Evolutionary conservation across 53 echinoderm and acorn worm genomes (phyloP).

Genomic region (Stichopus horrens): DNA sequence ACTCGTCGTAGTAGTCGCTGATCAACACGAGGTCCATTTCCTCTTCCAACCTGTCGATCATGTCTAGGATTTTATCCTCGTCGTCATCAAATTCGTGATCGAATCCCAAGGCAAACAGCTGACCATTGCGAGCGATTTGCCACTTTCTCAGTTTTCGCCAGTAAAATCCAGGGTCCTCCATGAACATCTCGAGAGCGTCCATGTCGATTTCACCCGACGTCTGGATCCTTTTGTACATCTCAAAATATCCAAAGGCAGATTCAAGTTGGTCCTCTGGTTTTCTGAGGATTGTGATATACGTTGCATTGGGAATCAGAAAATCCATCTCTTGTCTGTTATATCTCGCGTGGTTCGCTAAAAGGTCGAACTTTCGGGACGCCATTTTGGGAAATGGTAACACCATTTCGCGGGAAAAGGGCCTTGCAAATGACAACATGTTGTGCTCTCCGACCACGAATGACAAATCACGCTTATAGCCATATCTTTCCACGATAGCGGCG

Average conservation of each 20-base stretch:
- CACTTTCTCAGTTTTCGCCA: slow-evolving; percentile 28
- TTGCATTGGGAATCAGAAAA: slow-evolving; percentile 58
- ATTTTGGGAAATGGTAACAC: slow-evolving; percentile 12
- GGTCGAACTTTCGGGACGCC: not conserved
- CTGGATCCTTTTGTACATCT: slow-evolving; percentile 49
- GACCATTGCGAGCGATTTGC: slow-evolving; percentile 62
- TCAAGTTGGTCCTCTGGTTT: slow-evolving; percentile 64
- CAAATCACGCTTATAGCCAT: slow-evolving; percentile 21
- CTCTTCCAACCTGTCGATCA: slow-evolving; percentile 47
- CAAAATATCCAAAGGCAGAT: slow-evolving; percentile 45
- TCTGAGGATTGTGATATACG: slow-evolving; percentile 66
- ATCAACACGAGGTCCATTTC: slow-evolving; percentile 68
- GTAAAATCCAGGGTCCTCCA: slow-evolving; percentile 46
- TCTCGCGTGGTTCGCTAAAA: slow-evolving; percentile 59
- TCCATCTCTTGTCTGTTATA: slow-evolving; percentile 66
- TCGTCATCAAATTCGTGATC: slow-evolving; percentile 56
- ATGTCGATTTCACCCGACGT: not conserved
- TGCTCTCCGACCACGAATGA: slow-evolving; percentile 6
- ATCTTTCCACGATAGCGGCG: slow-evolving; percentile 45
- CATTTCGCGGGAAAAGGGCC: not conserved
- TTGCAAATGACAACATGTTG: not conserved
- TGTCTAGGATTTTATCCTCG: slow-evolving; percentile 3
- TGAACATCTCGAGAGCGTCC: slow-evolving; percentile 48
- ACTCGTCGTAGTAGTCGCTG: slow-evolving; percentile 72
- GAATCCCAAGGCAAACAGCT: slow-evolving; percentile 67